Base-by-base conservation (phyloP, 2,888 invertebrate genomes). In the Drosophila leonis region DNA sequence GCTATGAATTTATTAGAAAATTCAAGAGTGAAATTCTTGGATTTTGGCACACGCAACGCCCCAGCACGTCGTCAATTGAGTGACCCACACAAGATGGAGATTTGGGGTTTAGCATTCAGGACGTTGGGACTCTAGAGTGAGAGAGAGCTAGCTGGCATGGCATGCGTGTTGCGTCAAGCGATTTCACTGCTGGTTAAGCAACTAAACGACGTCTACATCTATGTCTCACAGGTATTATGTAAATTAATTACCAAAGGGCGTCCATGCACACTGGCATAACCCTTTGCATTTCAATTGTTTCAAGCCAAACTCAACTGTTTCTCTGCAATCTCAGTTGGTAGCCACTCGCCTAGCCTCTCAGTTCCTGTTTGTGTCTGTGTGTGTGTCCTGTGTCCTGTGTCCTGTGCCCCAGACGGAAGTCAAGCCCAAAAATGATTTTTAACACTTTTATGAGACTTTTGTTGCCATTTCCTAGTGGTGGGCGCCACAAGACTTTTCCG, bases 1-100 rank as follows among this genome's bases (percentile, higher is more conserved):
- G 70, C 86, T 71, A 78, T 85, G 86, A 86, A 86, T 86, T 88
- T 86, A 90, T 90, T 88, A 85, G 88, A 89, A 89, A 84, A 49
- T 76, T 90, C 84, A 76, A 79, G 85, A 87, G 88, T 87, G 84
- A 83, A 88, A 80, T 80, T 83, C 89, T 83, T 63, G 68, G 83
- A 83, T 83, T 83, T 83, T 39, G 67, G 35, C 72, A 61, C 83
- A 86, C 78, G 72, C 62, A 65, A 76, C 56, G 61, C 75, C 31
- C 71, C 72, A 66, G 70, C 79, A 72, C 74, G 69, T 77, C 65
- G 61, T 75, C 63, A 73, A 76, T 84, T 65, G 78, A 83, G 74
- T 88, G 84, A 84, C 89, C 84, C 84, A 76, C 89, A 84, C 83
- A 78, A 75, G 65, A 29, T 24, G n/a, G 13, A n/a, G 39, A 37